Conservation (phyloP, 2,113 vertebrate species). For the Nymphicus hollandicus region DNA sequence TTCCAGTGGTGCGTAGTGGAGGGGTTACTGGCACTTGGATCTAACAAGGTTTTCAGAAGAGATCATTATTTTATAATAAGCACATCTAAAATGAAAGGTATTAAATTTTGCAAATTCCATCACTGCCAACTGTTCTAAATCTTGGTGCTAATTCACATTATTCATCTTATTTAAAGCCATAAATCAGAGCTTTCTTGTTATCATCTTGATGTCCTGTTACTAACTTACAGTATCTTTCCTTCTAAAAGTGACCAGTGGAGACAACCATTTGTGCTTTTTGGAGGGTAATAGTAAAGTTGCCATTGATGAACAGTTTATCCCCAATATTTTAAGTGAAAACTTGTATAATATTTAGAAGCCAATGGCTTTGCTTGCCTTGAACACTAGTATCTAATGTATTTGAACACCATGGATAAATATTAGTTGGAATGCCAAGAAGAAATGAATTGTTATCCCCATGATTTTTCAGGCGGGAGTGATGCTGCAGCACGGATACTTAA, state of each 20-base stretch:
- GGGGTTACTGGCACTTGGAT: not conserved
- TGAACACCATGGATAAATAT: constrained; percentile 50
- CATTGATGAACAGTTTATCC: constrained; percentile 37
- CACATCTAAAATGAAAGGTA: constrained; percentile 24
- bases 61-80: constrained; percentile 51
- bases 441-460: constrained; percentile 48
- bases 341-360: constrained; percentile 24
- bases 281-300: constrained; percentile 9
- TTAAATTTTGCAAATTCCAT: constrained; percentile 31
- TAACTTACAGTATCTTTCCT: constrained; percentile 16
- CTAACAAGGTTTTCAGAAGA: not conserved
- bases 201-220: not conserved
- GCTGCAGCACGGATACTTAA: constrained; percentile 30
- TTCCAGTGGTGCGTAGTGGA: not conserved
- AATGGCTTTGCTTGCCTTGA: constrained; percentile 18
- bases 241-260: constrained; percentile 26
- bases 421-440: constrained; percentile 48
- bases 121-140: constrained; percentile 11
- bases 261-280: constrained; percentile 11
- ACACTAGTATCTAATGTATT: constrained; percentile 24
- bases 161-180: constrained; percentile 35
- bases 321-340: constrained; percentile 27
- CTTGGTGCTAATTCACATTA: constrained; percentile 48
- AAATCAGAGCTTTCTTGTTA: constrained; percentile 31
- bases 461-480: constrained; percentile 46